Evolutionary conservation across 1,140 invertebrate species (phyloP).

Genomic region (Nixonia krombeini): DNA sequence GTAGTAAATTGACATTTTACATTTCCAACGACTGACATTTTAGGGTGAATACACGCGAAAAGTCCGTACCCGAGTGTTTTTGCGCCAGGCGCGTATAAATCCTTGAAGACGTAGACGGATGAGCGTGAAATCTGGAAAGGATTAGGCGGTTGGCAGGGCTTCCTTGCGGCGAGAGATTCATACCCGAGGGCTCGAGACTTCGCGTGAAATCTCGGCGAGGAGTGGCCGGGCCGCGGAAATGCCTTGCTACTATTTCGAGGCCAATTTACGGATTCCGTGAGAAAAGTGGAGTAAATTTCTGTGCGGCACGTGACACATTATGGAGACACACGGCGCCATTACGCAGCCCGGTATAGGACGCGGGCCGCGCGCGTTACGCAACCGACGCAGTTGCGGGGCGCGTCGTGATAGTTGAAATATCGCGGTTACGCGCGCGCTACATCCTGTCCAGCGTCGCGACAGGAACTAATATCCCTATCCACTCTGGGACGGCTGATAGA

Average conservation of each 20-base stretch:
- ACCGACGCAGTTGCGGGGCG: conserved; percentile 18
- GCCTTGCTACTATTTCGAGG: conserved; percentile 54
- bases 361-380: conserved; percentile 13
- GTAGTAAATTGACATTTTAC: too few species aligned
- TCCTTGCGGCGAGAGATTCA: background rate
- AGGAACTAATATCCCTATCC: conserved; percentile 49
- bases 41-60: too few species aligned
- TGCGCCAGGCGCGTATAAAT: background rate
- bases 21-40: too few species aligned
- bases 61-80: too few species aligned
- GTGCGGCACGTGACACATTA: conserved; percentile 43
- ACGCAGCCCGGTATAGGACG: conserved; percentile 5
- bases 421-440: conserved; percentile 32
- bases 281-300: conserved; percentile 24
- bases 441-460: conserved; percentile 37
- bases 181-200: conserved; percentile 13
- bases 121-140: conserved; percentile 4
- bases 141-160: background rate
- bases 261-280: conserved; percentile 57
- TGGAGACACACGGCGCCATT: conserved; percentile 49
- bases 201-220: conserved; percentile 15
- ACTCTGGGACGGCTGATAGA: conserved; percentile 28
- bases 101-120: background rate
- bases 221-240: conserved; percentile 19
- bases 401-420: conserved; percentile 33